Conservation (phyloP, 2,797 vertebrate genomes). For the Sarcophilus harrisii region DNA sequence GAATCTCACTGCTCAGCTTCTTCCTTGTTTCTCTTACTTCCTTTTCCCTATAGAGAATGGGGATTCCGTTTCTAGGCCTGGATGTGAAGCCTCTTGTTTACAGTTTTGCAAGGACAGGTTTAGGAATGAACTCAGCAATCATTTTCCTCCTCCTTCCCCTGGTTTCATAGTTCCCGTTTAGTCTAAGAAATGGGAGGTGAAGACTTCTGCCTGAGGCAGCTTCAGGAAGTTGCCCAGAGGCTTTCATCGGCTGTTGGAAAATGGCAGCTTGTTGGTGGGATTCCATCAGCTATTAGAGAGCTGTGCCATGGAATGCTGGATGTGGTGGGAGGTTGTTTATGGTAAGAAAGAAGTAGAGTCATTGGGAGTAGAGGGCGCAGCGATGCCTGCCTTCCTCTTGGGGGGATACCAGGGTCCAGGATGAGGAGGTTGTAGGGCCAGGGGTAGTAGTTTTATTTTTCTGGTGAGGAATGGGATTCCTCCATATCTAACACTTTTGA, state of each 20-base stretch:
- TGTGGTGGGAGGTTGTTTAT: neutral
- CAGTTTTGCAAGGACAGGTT: neutral
- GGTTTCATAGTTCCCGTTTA: neutral
- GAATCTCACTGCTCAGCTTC: neutral
- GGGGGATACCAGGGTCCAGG: neutral
- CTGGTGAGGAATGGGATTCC: neutral
- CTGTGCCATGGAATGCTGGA: neutral
- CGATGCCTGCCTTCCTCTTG: neutral
- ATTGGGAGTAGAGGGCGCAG: neutral
- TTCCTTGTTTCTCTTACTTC: neutral
- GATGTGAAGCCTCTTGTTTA: constrained; percentile 9
- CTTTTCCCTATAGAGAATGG: neutral
- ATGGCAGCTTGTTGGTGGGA: neutral
- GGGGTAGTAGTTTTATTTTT: neutral
- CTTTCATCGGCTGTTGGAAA: neutral
- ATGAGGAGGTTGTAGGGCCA: neutral
- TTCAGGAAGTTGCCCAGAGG: neutral
- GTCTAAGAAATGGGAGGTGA: neutral
- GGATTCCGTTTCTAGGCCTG: neutral
- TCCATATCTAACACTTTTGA: neutral
- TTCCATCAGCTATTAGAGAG: neutral
- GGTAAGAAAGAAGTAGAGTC: neutral
- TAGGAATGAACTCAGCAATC: neutral
- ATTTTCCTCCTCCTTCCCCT: neutral
- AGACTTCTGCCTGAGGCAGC: neutral